A percentile compares a stretch with the other conserved stretches of the same genome.
Conservation (phyloP, 2,113 vertebrate genomes). For the Anhinga anhinga region DNA sequence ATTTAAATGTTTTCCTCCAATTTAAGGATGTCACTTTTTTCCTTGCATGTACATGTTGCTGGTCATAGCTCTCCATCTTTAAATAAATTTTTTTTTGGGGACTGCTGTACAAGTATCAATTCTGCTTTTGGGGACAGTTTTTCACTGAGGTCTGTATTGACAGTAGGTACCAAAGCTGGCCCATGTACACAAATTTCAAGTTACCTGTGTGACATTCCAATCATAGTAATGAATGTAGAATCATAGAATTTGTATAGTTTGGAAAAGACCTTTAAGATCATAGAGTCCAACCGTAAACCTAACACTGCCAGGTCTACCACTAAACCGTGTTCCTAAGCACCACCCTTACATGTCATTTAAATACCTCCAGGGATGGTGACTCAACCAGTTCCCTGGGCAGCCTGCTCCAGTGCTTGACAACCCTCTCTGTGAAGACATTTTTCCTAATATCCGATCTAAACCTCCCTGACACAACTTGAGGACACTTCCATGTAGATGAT, state of each 20-base stretch:
- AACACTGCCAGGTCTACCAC: not conserved
- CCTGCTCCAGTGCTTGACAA: not conserved
- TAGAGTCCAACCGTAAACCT: not conserved
- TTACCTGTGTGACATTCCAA: not conserved
- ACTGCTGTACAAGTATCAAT: not conserved
- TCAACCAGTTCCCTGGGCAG: not conserved
- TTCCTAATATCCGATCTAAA: not conserved
- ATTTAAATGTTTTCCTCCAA: not conserved
- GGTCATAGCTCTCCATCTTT: not conserved
- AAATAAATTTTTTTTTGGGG: not conserved
- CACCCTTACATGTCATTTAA: not conserved
- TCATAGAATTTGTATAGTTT: not conserved
- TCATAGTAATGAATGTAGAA: not conserved
- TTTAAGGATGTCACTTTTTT: not conserved
- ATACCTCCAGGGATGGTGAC: not conserved
- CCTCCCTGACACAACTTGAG: not conserved
- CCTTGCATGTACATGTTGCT: not conserved
- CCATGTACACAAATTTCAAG: not conserved
- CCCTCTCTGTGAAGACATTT: not conserved
- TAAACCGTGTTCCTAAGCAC: not conserved
- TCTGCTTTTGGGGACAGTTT: not conserved
- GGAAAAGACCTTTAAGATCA: not conserved
- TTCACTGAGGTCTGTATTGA: not conserved
- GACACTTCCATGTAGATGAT: not conserved
- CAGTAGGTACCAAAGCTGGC: not conserved